A percentile compares a stretch with the other conserved stretches of the same genome.
Evolutionary conservation across 2,888 invertebrate genomes (phyloP).

Genomic region (Drosophila algonquin): DNA sequence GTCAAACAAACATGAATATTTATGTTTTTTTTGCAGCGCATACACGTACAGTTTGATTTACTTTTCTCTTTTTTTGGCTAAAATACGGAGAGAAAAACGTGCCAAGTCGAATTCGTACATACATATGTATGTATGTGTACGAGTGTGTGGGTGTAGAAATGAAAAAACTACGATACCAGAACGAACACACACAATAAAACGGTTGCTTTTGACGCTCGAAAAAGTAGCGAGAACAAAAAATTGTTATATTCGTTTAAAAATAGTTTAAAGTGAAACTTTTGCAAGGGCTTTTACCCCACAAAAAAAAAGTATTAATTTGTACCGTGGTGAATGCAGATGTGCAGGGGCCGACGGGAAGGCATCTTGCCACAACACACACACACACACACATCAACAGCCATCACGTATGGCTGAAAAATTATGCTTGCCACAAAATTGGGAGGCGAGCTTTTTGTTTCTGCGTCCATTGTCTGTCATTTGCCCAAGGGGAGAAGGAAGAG

Average conservation of each 20-base stretch:
- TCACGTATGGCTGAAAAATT: conserved; percentile 46
- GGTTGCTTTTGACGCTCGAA: conserved; percentile 32
- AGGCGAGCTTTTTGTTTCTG: conserved; percentile 47
- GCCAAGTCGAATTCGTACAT: neutral
- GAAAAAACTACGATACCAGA: neutral
- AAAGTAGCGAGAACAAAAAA: conserved; percentile 30
- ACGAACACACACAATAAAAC: conserved; percentile 23
- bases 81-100: neutral
- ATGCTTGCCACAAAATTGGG: conserved; percentile 37
- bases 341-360: neutral
- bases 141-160: neutral
- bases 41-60: neutral
- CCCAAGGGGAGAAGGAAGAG: neutral
- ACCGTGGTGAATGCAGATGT: conserved; percentile 20
- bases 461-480: conserved; percentile 43
- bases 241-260: conserved; percentile 42
- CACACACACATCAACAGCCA: conserved; percentile 9
- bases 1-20: neutral
- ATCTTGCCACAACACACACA: conserved; percentile 8
- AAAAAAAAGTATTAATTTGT: conserved; percentile 39
- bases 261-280: conserved; percentile 45
- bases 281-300: conserved; percentile 16
- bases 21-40: neutral
- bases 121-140: neutral
- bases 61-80: neutral